phyloP scores from a whole-genome alignment of 23 tunicate genomes.

The Phallusia fumigata region DNA sequence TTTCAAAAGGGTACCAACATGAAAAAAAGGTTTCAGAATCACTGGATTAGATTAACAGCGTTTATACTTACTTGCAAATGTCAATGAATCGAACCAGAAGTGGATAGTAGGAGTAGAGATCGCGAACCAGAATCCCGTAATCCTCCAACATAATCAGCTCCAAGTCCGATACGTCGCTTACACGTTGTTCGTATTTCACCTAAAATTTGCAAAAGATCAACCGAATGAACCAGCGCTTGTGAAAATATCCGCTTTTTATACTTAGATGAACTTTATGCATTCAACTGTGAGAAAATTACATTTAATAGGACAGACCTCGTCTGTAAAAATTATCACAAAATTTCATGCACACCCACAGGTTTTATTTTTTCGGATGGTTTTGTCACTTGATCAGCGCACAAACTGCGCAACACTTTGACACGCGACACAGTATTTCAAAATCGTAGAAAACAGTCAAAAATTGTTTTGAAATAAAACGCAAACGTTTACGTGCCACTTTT shows the following conservation, averaged over 20 bases:
- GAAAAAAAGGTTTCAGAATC: constrained; percentile 72
- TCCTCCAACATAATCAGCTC: constrained; percentile 97
- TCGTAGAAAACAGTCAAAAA: background rate
- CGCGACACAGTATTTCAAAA: background rate
- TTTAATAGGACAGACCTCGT: no score
- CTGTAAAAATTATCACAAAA: background rate
- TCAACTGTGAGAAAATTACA: no score
- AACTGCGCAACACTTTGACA: no score
- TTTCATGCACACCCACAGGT: background rate
- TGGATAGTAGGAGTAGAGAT: constrained; percentile 94
- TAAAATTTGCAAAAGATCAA: background rate
- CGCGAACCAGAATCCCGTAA: constrained; percentile 83
- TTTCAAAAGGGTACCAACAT: no score
- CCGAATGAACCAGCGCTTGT: no score
- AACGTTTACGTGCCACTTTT: no score
- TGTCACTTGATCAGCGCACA: no score
- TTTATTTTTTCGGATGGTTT: background rate
- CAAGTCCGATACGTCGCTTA: constrained; percentile 85
- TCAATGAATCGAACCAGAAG: constrained; percentile 90
- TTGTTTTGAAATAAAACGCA: background rate
- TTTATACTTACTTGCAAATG: constrained; percentile 54
- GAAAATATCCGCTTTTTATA: no score
- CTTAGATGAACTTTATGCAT: no score
- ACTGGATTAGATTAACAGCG: constrained; percentile 65
- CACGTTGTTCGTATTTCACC: constrained; percentile 78